A percentile compares a stretch with the other conserved stretches of the same genome.
Evolutionary conservation across 2,797 vertebrate genomes (phyloP).

Genomic region (Gadopsis marmoratus): DNA sequence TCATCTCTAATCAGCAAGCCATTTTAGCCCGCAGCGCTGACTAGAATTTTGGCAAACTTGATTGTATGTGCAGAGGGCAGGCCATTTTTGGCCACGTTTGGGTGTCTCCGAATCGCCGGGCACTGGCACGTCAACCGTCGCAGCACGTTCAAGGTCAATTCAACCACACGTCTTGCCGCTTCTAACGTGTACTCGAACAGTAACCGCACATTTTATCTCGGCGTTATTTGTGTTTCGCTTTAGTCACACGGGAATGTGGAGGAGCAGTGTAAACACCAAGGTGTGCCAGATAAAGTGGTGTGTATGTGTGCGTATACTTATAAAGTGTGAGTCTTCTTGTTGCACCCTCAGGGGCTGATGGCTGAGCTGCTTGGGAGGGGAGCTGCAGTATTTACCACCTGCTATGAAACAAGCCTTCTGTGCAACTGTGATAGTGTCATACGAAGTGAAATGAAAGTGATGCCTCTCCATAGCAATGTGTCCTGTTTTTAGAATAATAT

Average conservation of each 20-base stretch:
- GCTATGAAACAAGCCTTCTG: conserved; percentile 79
- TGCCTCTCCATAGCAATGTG: conserved; percentile 58
- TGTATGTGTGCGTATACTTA: conserved; percentile 40
- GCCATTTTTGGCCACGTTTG: conserved; percentile 18
- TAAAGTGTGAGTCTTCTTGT: conserved; percentile 59
- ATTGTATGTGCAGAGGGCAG: conserved; percentile 29
- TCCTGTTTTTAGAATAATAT: conserved; percentile 68
- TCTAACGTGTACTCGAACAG: conserved; percentile 50
- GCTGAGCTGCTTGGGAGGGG: conserved; percentile 72
- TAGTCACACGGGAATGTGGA: conserved; percentile 49
- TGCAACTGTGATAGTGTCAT: conserved; percentile 76
- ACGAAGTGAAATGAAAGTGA: conserved; percentile 67
- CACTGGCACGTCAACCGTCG: conserved; percentile 10
- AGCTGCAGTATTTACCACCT: conserved; percentile 79
- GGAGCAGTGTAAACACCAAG: conserved; percentile 58
- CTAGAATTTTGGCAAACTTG: conserved; percentile 3
- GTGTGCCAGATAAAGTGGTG: conserved; percentile 54
- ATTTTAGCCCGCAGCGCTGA: conserved; percentile 20
- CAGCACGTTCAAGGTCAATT: conserved; percentile 48
- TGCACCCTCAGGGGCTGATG: conserved; percentile 70
- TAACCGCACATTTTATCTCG: conserved; percentile 43
- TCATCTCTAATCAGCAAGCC: conserved; percentile 44
- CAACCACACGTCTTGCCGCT: conserved; percentile 19
- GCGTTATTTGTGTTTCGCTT: conserved; percentile 54
- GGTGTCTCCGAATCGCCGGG: conserved; percentile 29